These are phyloP conservation scores for Pagetopsis macropterus DNA, from an alignment of 2,797 vertebrate species.

Conservation along the genomic window DNA sequence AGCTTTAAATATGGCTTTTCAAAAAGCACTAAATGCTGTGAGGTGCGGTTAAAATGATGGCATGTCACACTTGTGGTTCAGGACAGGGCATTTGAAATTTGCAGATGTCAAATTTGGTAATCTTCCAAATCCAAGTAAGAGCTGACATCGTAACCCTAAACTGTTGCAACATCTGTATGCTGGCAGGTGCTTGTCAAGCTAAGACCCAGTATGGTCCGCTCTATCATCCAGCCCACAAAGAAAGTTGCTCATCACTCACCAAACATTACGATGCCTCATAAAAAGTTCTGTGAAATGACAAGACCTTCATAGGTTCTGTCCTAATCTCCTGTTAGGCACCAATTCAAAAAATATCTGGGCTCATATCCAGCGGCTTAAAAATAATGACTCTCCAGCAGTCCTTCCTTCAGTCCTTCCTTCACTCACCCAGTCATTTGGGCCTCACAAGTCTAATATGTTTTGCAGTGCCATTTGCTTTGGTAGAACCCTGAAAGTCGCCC, in stretches of 20 bases:
- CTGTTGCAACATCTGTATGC: conserved; percentile 54
- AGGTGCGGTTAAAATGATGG: conserved; percentile 12
- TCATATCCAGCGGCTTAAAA: conserved; percentile 60
- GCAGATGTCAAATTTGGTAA: conserved; percentile 59
- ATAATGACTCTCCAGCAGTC: conserved; percentile 59
- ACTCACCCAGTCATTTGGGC: conserved; percentile 55
- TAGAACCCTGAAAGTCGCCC: conserved; percentile 48
- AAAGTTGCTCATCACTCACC: conserved; percentile 48
- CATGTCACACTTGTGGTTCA: conserved; percentile 35
- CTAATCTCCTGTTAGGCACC: conserved; percentile 63
- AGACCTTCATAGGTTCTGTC: conserved; percentile 61
- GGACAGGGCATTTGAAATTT: conserved; percentile 45
- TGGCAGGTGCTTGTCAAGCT: conserved; percentile 46
- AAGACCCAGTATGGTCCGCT: conserved; percentile 25
- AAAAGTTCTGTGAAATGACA: conserved; percentile 67
- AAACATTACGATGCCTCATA: conserved; percentile 25
- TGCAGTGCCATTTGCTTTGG: conserved; percentile 53
- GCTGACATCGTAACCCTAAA: conserved; percentile 37
- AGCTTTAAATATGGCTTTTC: conserved; percentile 40
- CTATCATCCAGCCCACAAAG: conserved; percentile 32
- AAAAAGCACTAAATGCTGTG: conserved; percentile 40
- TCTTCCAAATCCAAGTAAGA: conserved; percentile 43
- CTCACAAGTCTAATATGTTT: conserved; percentile 48
- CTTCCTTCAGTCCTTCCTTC: conserved; percentile 54
- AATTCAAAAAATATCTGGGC: conserved; percentile 66